A percentile compares a stretch with the other conserved stretches of the same genome.
phyloP scores from a whole-genome alignment of 2,113 vertebrate species.

The Cebidichthys violaceus region DNA sequence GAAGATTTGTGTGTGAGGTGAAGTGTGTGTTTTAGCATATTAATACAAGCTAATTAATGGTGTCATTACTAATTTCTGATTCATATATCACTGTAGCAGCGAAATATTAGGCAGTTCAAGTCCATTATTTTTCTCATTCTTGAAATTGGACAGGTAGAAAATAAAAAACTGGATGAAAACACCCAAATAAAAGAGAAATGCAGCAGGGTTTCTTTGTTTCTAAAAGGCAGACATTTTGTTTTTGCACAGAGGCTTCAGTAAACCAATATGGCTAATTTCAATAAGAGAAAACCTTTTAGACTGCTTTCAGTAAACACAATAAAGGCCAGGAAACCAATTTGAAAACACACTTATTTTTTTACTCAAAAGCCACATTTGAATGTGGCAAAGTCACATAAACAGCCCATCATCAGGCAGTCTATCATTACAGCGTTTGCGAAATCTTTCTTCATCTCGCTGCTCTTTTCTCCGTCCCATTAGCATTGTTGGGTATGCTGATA shows the following conservation, averaged over 20 bases:
- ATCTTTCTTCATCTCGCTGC: conserved; percentile 4
- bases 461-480: conserved; percentile 48
- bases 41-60: neutral
- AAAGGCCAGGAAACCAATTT: conserved; percentile 42
- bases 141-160: conserved; percentile 1
- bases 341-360: conserved; percentile 40
- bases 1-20: no score
- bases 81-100: neutral
- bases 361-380: conserved; percentile 53
- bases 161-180: conserved; percentile 3
- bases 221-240: conserved; percentile 32
- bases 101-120: neutral
- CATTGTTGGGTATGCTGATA: conserved; percentile 60
- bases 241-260: neutral
- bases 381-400: conserved; percentile 35
- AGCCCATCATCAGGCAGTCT: conserved; percentile 17
- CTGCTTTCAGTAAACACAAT: conserved; percentile 19
- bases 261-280: conserved; percentile 28
- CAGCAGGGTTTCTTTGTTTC: neutral
- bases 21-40: no score
- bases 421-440: conserved; percentile 22
- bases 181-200: neutral
- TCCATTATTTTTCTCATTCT: neutral
- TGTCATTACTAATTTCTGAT: neutral
- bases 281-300: conserved; percentile 38